These are phyloP conservation scores for Psettodes erumei DNA, from an alignment of 2,113 vertebrate genomes.

Conservation along the genomic window DNA sequence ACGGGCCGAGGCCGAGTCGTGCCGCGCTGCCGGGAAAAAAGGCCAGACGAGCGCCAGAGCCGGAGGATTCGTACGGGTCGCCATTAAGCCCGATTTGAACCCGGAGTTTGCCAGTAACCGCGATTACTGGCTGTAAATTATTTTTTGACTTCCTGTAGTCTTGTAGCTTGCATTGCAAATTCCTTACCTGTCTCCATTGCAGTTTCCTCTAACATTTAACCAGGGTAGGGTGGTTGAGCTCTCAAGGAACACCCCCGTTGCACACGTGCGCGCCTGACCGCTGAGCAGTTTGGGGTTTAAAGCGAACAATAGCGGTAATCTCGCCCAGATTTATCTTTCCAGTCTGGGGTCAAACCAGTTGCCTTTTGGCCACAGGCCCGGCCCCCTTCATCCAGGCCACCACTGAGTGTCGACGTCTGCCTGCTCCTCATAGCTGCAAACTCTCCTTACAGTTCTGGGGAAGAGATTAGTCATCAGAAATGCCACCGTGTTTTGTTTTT, in stretches of 20 bases:
- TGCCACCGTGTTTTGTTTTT: background rate
- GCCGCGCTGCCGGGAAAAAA: slow-evolving; percentile 49
- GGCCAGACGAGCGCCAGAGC: slow-evolving; percentile 54
- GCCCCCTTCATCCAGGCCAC: background rate
- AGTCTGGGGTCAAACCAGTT: slow-evolving; percentile 5
- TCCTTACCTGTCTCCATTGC: too few species aligned
- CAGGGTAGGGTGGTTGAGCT: background rate
- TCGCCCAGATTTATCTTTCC: slow-evolving; percentile 5
- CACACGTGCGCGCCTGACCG: background rate
- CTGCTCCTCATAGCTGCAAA: background rate
- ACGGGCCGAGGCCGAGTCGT: slow-evolving; percentile 52
- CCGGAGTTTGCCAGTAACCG: slow-evolving; percentile 71
- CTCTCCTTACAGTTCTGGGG: background rate
- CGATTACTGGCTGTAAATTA: slow-evolving; percentile 67
- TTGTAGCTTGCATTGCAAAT: too few species aligned
- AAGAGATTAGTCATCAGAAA: background rate
- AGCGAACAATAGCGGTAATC: slow-evolving; percentile 16
- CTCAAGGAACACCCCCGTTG: background rate
- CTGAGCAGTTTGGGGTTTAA: slow-evolving; percentile 17
- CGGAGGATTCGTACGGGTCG: slow-evolving; percentile 51
- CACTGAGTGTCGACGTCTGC: background rate
- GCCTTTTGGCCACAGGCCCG: background rate
- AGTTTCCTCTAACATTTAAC: too few species aligned
- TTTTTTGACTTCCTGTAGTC: too few species aligned
- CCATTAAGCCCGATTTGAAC: slow-evolving; percentile 61